Evolutionary conservation across 2,797 vertebrate genomes (phyloP).

Genomic region (Mastacembelus armatus): DNA sequence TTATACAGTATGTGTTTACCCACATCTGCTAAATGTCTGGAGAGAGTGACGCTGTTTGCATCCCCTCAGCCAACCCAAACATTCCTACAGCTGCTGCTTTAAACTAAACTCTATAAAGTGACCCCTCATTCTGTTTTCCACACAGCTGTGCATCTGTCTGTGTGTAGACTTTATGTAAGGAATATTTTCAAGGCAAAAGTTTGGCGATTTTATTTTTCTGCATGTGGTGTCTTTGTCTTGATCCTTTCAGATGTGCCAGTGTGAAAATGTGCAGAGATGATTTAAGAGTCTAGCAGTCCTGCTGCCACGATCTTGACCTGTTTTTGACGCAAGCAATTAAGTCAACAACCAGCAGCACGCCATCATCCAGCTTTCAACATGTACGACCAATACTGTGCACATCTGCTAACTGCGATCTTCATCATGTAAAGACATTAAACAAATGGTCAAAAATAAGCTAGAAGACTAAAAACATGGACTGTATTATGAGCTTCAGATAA

Average conservation of each 20-base stretch:
- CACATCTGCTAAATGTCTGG: conserved; percentile 55
- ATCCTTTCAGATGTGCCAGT: not conserved
- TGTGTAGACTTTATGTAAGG: not conserved
- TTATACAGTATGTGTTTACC: conserved; percentile 16
- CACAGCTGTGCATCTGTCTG: conserved; percentile 15
- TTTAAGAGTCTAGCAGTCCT: conserved; percentile 22
- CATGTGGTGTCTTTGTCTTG: not conserved
- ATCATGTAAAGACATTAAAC: not conserved
- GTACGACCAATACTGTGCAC: conserved; percentile 4
- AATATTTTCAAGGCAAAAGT: conserved; percentile 1
- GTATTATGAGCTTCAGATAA: not conserved
- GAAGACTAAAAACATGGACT: not conserved
- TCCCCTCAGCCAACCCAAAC: conserved; percentile 60
- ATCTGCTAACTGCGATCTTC: not conserved
- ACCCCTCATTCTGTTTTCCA: conserved; percentile 40
- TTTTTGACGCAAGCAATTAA: conserved; percentile 51
- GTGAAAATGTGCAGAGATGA: conserved; percentile 16
- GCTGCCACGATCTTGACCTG: conserved; percentile 49
- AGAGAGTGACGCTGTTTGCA: conserved; percentile 51
- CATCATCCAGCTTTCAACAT: conserved; percentile 42
- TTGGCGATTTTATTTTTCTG: not conserved
- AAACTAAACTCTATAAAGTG: no score
- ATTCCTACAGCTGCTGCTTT: conserved; percentile 66
- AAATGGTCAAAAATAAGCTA: not conserved
- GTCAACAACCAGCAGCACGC: conserved; percentile 45